phyloP scores from a whole-genome alignment of 2,113 vertebrate genomes.

The Pogona vitticeps region DNA sequence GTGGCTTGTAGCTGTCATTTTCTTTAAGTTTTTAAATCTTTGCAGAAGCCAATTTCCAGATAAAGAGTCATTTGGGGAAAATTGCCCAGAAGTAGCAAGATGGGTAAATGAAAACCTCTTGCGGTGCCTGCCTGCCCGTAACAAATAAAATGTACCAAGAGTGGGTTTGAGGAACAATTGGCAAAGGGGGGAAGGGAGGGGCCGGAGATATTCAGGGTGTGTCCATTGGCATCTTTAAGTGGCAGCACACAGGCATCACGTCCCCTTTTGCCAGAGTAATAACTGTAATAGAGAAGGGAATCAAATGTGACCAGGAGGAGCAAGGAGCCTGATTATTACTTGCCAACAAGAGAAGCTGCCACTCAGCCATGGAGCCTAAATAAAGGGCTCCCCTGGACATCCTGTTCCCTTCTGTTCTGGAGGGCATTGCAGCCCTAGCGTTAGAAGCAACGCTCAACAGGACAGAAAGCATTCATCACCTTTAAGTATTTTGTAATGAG shows the following conservation, averaged over 20 bases:
- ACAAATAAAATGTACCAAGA: neutral
- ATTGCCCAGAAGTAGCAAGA: neutral
- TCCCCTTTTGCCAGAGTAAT: conserved; percentile 17
- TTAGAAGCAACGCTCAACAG: neutral
- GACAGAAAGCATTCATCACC: neutral
- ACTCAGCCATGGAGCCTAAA: neutral
- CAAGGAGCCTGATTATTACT: conserved; percentile 15
- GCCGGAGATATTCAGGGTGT: conserved; percentile 6
- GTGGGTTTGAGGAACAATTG: conserved; percentile 13
- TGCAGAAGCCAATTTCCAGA: neutral
- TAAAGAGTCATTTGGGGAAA: conserved; percentile 11
- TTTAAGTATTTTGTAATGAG: neutral
- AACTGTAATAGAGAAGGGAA: conserved; percentile 27
- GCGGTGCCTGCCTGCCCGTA: neutral
- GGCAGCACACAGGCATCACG: neutral
- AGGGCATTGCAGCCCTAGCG: rapidly evolving
- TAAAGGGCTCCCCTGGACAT: conserved; percentile 20
- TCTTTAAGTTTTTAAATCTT: neutral
- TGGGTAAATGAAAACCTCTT: conserved; percentile 7
- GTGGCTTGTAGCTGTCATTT: neutral
- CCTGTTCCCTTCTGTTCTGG: neutral
- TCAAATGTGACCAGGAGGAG: neutral
- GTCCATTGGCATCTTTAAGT: neutral
- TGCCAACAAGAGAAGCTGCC: conserved; percentile 19
- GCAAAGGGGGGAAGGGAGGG: neutral